Evolutionary conservation across 1,140 invertebrate species (phyloP).

Genomic region (Apolygus lucorum): DNA sequence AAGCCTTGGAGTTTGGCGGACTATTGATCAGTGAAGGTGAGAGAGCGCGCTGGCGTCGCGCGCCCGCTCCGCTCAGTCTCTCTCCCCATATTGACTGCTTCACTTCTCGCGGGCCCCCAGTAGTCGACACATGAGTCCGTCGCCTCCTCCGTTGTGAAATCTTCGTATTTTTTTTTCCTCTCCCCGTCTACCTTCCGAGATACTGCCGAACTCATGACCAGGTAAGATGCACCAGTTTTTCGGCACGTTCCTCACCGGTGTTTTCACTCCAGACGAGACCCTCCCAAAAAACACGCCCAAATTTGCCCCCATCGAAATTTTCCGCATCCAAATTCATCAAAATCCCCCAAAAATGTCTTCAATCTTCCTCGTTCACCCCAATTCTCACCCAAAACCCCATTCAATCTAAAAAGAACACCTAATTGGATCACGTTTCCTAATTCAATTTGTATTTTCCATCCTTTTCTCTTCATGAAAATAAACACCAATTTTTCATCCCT

Average conservation of each 20-base stretch:
- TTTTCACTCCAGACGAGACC: too few species aligned
- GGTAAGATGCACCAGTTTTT: neutral
- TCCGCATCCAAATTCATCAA: too few species aligned
- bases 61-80: neutral
- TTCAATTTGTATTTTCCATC: neutral
- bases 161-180: too few species aligned
- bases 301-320: too few species aligned
- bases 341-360: too few species aligned
- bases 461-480: too few species aligned
- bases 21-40: constrained; percentile 12
- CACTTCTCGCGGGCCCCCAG: neutral
- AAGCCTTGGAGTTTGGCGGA: constrained; percentile 12
- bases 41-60: constrained; percentile 11
- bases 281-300: too few species aligned
- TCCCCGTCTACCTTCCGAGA: neutral
- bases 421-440: neutral
- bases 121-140: neutral
- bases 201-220: neutral
- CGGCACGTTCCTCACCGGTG: too few species aligned
- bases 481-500: too few species aligned
- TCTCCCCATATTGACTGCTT: constrained; percentile 6
- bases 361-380: too few species aligned
- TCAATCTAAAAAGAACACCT: neutral
- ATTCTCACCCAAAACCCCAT: too few species aligned
- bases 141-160: too few species aligned